These are phyloP conservation scores for Hybos culiciformis DNA, from an alignment of 2,888 invertebrate species.

Conservation along the genomic window DNA sequence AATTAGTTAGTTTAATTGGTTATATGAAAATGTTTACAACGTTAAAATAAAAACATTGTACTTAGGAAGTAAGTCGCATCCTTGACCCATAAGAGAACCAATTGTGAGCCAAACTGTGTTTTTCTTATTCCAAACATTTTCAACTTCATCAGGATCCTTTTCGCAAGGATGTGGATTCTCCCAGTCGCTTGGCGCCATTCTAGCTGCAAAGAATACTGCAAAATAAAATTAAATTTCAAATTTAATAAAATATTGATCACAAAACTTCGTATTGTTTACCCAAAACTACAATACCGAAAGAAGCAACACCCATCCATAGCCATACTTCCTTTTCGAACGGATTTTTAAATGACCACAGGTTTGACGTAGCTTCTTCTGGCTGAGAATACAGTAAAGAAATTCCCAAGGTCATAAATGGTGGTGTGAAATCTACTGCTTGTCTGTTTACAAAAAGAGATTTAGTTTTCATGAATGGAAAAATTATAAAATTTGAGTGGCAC, in stretches of 20 bases:
- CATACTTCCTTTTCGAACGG: conserved; percentile 81
- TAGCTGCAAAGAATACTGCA: too few species aligned
- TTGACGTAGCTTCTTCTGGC: conserved; percentile 57
- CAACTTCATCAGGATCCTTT: conserved; percentile 63
- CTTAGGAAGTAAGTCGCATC: conserved; percentile 85
- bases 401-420: conserved; percentile 95
- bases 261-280: too few species aligned
- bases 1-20: not conserved
- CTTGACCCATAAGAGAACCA: conserved; percentile 84
- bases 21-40: not conserved
- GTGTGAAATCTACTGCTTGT: conserved; percentile 82
- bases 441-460: too few species aligned
- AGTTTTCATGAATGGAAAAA: too few species aligned
- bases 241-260: too few species aligned
- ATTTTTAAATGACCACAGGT: conserved; percentile 78
- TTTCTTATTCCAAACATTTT: conserved; percentile 73
- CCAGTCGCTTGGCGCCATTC: conserved; percentile 67
- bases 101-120: conserved; percentile 90
- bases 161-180: conserved; percentile 86
- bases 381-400: conserved; percentile 81
- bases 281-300: too few species aligned
- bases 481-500: too few species aligned
- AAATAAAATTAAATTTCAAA: too few species aligned
- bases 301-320: conserved; percentile 59
- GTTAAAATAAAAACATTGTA: conserved; percentile 38